Evolutionary conservation across 2,797 vertebrate genomes (phyloP).

Genomic region (Notolepis coatsorum): DNA sequence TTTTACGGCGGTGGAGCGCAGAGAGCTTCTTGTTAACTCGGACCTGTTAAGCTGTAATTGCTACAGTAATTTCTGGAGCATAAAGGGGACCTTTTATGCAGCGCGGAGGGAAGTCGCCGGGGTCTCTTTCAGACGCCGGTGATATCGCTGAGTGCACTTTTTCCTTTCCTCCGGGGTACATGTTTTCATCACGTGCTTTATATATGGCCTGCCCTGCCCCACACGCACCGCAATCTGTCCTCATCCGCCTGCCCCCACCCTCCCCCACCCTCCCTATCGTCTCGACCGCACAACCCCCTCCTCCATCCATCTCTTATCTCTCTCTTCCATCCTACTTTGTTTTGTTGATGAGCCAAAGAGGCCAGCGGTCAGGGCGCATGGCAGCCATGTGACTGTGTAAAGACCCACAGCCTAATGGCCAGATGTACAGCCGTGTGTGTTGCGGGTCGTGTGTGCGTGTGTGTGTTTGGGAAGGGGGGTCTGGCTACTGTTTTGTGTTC

Average conservation of each 20-base stretch:
- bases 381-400: conserved; percentile 75
- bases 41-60: conserved; percentile 72
- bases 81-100: conserved; percentile 63
- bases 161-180: too few relatives aligned
- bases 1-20: conserved; percentile 43
- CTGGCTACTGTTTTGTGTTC: conserved; percentile 75
- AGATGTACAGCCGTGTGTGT: conserved; percentile 63
- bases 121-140: conserved; percentile 22
- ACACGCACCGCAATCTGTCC: conserved; percentile 61
- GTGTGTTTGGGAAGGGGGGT: conserved; percentile 55
- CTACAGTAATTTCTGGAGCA: conserved; percentile 63
- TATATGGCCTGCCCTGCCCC: conserved; percentile 45
- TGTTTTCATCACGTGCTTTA: conserved; percentile 34
- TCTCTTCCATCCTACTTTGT: conserved; percentile 69
- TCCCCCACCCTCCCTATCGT: conserved; percentile 8
- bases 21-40: conserved; percentile 69
- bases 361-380: conserved; percentile 75
- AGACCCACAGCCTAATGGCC: conserved; percentile 73
- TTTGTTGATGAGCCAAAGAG: conserved; percentile 75
- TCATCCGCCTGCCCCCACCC: conserved; percentile 29
- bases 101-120: conserved; percentile 31
- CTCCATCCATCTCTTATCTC: conserved; percentile 66
- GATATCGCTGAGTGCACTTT: conserved; percentile 22
- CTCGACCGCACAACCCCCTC: conserved; percentile 58
- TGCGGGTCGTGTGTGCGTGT: conserved; percentile 30